Evolutionary conservation across 2,113 vertebrate species (phyloP), one percentile per base, ranked within the genome.

Genomic region (Glaucomys volans): DNA sequence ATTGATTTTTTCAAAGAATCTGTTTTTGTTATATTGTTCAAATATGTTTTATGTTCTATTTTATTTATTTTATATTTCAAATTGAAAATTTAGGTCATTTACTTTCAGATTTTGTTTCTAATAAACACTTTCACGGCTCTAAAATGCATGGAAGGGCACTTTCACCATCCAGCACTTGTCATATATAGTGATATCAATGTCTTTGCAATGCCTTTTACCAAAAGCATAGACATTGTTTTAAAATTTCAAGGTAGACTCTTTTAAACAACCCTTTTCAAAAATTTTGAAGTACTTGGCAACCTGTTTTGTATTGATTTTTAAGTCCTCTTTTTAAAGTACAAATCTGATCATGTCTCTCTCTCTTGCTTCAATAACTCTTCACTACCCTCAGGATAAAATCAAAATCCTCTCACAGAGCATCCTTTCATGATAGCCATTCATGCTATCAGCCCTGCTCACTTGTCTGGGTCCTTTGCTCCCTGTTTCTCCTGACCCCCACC

Each of bases 221-320:
- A 47, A 76, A 93, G 91, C 52, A 85, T 50, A 87, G 69, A 88
- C 11, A 50, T 71, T 42, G 16, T 75, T 69, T 76, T 50, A 93
- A 84, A 47, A 11, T 44, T 71, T 84, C 37, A 90, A 89, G 8
- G 35, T n/a, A 44, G 37, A 42, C 8, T 66, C 13, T 52, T 85
- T 90, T 37, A 42, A 16, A n/a, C 40, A 26, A 82, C 28, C 5
- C 2, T 75, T 88, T 62, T 52, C 18, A 47, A 74, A 85, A 62
- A 50, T 66, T 47, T 81, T 91, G 32, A 69, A 24, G 54, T 81
- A 77, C 40, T 74, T 77, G 30, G 6, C 77, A 97, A 40, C 2
- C 26, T 54, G 50, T 42, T 79, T 86, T 67, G 3, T n/a, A 35
- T 17, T 81, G 18, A 62, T 66, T 54, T 54, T 83, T 87, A 72